Evolutionary conservation across 2,888 invertebrate genomes (phyloP), one percentile per base, ranked within the genome.

Genomic region (Falcaria lacertinaria): DNA sequence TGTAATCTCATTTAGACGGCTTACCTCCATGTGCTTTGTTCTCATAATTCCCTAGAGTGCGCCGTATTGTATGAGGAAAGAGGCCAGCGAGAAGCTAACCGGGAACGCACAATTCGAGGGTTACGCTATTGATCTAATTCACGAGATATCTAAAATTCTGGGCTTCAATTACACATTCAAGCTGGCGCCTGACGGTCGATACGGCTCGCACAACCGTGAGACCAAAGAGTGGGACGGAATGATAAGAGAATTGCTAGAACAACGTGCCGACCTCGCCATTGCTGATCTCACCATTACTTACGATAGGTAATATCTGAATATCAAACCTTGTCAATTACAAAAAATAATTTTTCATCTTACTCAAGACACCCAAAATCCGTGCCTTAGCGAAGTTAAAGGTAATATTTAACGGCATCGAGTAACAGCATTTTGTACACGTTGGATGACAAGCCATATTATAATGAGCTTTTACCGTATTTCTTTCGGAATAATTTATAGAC

Each of bases 201-300:
- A 96, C 78, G 97, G 97, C 11, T 94, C 95, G 44, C 91, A 91
- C 55, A 96, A 96, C 76, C 91, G 94, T 54, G 93, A 94, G 73
- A 95, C 94, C 34, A 95, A 95, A 70, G 96, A 96, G 87, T 97
- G 97, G 96, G 96, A 96, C 73, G 96, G 96, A 43, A 96, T 96
- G 95, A 96, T 97, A 68, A 91, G 94, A 64, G 96, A 97, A 74
- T 89, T 97, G 44, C 84, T 97, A 55, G 96, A 96, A 76, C 96
- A 96, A 81, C 94, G 95, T 69, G 98, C 98, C 8, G 98, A 98
- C 83, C 90, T 99, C 55, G 98, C 98, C 0, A 96, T 99, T 39
- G 99, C 98, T 7, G 98, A 99, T 84, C 91, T 99, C 43, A 99
- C 99, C 22, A 99, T 99, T 61, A 99, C 98, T 16, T 98, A 97